A percentile compares a stretch with the other conserved stretches of the same genome.
These are phyloP conservation scores for Phoxinus dragarum DNA, from an alignment of 2,797 vertebrate species.

Conservation along the genomic window DNA sequence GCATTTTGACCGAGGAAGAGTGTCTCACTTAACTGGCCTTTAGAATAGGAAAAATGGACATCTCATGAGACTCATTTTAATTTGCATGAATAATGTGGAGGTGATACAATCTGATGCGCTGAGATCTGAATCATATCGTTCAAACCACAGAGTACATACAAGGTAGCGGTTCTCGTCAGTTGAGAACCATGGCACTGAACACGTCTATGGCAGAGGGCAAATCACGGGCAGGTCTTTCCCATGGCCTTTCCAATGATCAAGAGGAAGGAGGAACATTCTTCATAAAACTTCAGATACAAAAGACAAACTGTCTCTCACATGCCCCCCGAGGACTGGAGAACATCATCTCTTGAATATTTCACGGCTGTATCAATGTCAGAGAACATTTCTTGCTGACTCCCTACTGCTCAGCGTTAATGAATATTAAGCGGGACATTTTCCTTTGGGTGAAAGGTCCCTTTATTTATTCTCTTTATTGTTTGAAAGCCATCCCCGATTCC, in stretches of 20 bases:
- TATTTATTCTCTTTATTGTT: conserved; percentile 76
- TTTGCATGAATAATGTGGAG: conserved; percentile 46
- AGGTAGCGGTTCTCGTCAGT: conserved; percentile 32
- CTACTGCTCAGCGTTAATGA: conserved; percentile 69
- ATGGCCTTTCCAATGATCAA: conserved; percentile 55
- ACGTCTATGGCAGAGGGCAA: conserved; percentile 53
- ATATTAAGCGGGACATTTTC: conserved; percentile 76
- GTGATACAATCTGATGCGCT: conserved; percentile 29
- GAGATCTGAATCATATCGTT: conserved; percentile 24
- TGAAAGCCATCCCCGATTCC: conserved; percentile 57
- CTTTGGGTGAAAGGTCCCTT: conserved; percentile 69
- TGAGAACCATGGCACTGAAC: conserved; percentile 41
- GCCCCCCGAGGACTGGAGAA: conserved; percentile 65
- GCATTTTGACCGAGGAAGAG: conserved; percentile 32
- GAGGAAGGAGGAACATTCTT: conserved; percentile 51
- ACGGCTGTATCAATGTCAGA: conserved; percentile 64
- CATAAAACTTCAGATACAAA: conserved; percentile 62
- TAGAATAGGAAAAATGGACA: conserved; percentile 31
- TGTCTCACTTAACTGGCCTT: conserved; percentile 13
- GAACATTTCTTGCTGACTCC: conserved; percentile 66
- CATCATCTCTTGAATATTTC: conserved; percentile 73
- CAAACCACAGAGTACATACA: conserved; percentile 13
- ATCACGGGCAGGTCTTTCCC: conserved; percentile 58
- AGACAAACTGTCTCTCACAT: conserved; percentile 61
- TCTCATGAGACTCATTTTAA: conserved; percentile 41